Percentiles rank a stretch among this genome's conserved stretches.
These are phyloP conservation scores for Anser cygnoides DNA, from an alignment of 2,113 vertebrate genomes.

Conservation along the genomic window DNA sequence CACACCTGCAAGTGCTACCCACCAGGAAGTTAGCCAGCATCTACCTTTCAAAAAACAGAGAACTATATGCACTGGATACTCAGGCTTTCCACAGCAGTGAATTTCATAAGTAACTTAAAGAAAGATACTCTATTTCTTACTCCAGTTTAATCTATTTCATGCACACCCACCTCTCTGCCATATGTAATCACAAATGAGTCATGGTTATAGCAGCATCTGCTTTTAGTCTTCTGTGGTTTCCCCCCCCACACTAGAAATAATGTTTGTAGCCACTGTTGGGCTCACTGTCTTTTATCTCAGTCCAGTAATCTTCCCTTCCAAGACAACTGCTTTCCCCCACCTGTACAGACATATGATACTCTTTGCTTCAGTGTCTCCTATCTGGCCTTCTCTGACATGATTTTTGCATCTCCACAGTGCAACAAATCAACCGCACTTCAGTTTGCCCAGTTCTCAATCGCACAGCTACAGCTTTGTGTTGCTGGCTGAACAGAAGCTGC, in stretches of 20 bases:
- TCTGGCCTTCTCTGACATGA: neutral
- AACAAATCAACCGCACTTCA: neutral
- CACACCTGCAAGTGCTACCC: neutral
- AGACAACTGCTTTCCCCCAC: neutral
- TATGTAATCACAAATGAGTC: conserved; percentile 56
- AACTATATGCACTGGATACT: neutral
- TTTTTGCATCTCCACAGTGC: neutral
- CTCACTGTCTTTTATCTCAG: neutral
- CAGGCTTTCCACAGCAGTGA: neutral
- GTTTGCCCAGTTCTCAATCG: neutral
- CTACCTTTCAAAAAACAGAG: neutral
- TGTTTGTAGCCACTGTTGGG: neutral
- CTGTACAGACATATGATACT: neutral
- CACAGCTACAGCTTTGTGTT: neutral
- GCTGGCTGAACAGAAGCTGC: neutral
- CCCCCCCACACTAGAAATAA: neutral
- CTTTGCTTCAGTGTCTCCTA: neutral
- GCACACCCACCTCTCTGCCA: conserved; percentile 51
- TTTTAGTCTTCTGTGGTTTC: conserved; percentile 18
- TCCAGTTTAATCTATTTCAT: conserved; percentile 34
- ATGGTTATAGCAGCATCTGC: conserved; percentile 20
- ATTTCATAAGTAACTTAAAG: neutral
- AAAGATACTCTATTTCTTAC: neutral
- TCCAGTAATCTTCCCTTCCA: neutral
- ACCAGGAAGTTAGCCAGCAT: neutral